These are phyloP conservation scores for Scaeva pyrastri DNA, from an alignment of 2,888 invertebrate genomes.

Conservation along the genomic window DNA sequence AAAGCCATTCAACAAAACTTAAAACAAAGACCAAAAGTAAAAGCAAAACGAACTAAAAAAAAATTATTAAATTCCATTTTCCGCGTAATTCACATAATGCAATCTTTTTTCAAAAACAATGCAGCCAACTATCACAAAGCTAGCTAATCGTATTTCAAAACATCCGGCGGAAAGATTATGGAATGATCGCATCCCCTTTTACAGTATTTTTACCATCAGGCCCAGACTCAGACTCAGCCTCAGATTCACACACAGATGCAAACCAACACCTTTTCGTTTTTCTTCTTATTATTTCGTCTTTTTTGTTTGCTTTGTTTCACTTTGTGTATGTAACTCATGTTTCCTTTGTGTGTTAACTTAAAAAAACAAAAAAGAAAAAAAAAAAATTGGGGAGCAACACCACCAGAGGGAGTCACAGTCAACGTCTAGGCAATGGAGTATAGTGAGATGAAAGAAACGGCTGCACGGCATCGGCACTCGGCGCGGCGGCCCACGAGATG, in stretches of 20 bases:
- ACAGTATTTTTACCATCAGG: slow-evolving; percentile 22
- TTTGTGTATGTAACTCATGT: slow-evolving; percentile 40
- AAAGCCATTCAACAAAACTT: slow-evolving; percentile 21
- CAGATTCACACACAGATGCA: no score
- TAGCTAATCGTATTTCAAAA: slow-evolving; percentile 62
- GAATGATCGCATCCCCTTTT: slow-evolving; percentile 23
- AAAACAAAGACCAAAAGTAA: slow-evolving; percentile 18
- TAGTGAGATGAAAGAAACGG: slow-evolving; percentile 43
- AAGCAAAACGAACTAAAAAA: background rate
- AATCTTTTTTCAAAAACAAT: slow-evolving; percentile 54
- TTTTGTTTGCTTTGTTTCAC: slow-evolving; percentile 4
- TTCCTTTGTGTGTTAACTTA: slow-evolving; percentile 23
- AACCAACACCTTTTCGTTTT: slow-evolving; percentile 45
- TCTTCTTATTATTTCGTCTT: background rate
- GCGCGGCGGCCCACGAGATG: slow-evolving; percentile 11
- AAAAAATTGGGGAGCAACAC: slow-evolving; percentile 27
- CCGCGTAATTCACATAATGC: slow-evolving; percentile 43
- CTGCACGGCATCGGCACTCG: background rate
- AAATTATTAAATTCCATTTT: slow-evolving; percentile 49
- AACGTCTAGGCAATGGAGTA: background rate
- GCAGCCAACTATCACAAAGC: slow-evolving; percentile 51
- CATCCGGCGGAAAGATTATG: slow-evolving; percentile 35
- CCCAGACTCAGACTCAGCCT: slow-evolving; percentile 9
- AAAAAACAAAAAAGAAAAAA: slow-evolving; percentile 12
- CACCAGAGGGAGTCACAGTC: slow-evolving; percentile 20